Base-by-base conservation (phyloP, 2,797 vertebrate species). In the Garrulus glandarius region DNA sequence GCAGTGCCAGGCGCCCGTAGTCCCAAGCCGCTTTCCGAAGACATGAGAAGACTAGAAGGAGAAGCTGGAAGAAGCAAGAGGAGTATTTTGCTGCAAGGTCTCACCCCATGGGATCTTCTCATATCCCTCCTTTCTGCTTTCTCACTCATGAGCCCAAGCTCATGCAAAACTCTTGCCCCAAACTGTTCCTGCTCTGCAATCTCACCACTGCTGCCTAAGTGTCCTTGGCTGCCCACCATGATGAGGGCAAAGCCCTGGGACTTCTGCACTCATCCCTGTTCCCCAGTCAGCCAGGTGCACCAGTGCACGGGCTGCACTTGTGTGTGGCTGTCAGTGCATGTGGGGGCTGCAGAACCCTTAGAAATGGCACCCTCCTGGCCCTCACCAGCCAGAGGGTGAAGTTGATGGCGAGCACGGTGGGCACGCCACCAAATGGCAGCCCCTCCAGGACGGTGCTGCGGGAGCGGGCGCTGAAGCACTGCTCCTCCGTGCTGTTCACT, bases 11-110 rank as follows among this genome's bases (percentile, higher is more conserved):
- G 68, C 99, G 99, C 30, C 99, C 99, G 0, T 99, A 99, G 97
- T 99, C 99, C 99, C 99, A 99, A 5, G 99, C 99, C 0, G 99
- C 99, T 97, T 99, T 99, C 96, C 99, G 99, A 97, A 99, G 98
- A 95, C 99, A 99, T 64, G 99, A 99, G 95, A 99, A 99, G 79
- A 99, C 84, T 81, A 99, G 95, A 61, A 99, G 92, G 44, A 99
- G 97, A 52, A 99, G 94, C 99, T 99, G 90, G 12, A 93, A 75
- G 36, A 82, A 24, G 44, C 52, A 90, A 72, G 37, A 72, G 8
- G 72, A 53, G 27, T 50, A 27, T 69, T 80, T 81, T 80, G 30
- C 41, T 7, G 2, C 13, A 43, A 55, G 21, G 20, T 57, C 44
- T 84, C 3, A 11, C 6, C 15, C 29, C 2, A 1, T 5, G 10